These are phyloP conservation scores for Acanthiza pusilla DNA, from an alignment of 2,797 vertebrate genomes.

Conservation along the genomic window DNA sequence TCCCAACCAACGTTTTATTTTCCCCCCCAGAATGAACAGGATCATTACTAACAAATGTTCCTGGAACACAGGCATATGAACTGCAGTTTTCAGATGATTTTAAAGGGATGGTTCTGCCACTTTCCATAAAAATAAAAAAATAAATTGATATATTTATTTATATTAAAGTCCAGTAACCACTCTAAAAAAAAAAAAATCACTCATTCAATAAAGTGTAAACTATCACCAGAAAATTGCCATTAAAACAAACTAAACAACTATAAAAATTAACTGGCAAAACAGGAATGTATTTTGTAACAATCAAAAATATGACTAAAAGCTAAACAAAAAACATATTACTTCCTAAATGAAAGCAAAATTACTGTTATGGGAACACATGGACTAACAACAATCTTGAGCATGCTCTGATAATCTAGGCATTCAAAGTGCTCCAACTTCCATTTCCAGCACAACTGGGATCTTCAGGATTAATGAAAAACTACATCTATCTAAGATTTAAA, in stretches of 20 bases:
- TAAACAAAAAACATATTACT: not conserved
- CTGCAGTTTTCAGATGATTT: not conserved
- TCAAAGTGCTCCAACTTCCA: not conserved
- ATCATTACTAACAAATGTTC: not conserved
- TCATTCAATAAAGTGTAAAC: not conserved
- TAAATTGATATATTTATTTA: not conserved
- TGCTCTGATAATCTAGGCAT: not conserved
- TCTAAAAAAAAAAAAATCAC: not conserved
- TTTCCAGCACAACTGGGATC: not conserved
- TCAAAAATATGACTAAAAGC: not conserved
- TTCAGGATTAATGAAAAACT: not conserved
- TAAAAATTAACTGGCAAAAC: not conserved
- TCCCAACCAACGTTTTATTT: not conserved
- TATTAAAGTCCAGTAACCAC: not conserved
- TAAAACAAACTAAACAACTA: not conserved
- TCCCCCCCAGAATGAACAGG: not conserved
- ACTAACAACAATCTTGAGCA: not conserved
- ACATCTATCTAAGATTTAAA: not conserved
- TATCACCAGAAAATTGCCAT: not conserved
- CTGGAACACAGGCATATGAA: not conserved
- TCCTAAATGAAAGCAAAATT: not conserved
- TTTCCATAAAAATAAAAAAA: not conserved
- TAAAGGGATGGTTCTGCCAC: not conserved
- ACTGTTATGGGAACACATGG: not conserved
- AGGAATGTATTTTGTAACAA: not conserved